phyloP scores from a whole-genome alignment of 2,888 invertebrate species.

The Dioctria rufipes region DNA sequence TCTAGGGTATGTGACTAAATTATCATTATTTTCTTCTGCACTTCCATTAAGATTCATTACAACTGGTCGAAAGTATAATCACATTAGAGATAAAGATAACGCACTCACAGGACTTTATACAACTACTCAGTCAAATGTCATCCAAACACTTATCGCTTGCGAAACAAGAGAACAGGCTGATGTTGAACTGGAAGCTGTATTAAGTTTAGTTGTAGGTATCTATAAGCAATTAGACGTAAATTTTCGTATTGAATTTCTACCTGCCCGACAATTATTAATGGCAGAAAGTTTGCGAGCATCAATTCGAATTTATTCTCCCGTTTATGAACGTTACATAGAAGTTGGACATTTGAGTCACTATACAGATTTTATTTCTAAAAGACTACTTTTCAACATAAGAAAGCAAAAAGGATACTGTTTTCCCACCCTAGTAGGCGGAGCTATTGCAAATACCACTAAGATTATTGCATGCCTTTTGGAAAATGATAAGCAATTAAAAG shows the following conservation, averaged over 20 bases:
- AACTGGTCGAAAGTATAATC: constrained; percentile 79
- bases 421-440: constrained; percentile 81
- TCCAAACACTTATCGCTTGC: constrained; percentile 78
- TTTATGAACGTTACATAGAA: constrained; percentile 77
- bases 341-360: constrained; percentile 82
- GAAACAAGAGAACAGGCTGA: constrained; percentile 72
- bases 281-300: constrained; percentile 80
- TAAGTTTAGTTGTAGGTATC: constrained; percentile 73
- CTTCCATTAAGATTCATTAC: constrained; percentile 79
- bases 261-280: constrained; percentile 76
- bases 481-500: constrained; percentile 69
- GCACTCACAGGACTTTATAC: constrained; percentile 75
- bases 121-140: constrained; percentile 79
- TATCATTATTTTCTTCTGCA: constrained; percentile 75
- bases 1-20: constrained; percentile 81
- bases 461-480: constrained; percentile 83
- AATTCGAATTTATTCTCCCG: constrained; percentile 83
- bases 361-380: constrained; percentile 83
- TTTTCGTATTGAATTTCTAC: constrained; percentile 76
- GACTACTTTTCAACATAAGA: constrained; percentile 80
- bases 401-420: constrained; percentile 76
- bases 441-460: constrained; percentile 81
- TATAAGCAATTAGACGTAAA: constrained; percentile 79
- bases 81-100: constrained; percentile 58
- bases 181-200: constrained; percentile 74